A percentile compares a stretch with the other conserved stretches of the same genome.
Evolutionary conservation across 2,888 invertebrate genomes (phyloP).

Genomic region (Linnaemya vulpina): DNA sequence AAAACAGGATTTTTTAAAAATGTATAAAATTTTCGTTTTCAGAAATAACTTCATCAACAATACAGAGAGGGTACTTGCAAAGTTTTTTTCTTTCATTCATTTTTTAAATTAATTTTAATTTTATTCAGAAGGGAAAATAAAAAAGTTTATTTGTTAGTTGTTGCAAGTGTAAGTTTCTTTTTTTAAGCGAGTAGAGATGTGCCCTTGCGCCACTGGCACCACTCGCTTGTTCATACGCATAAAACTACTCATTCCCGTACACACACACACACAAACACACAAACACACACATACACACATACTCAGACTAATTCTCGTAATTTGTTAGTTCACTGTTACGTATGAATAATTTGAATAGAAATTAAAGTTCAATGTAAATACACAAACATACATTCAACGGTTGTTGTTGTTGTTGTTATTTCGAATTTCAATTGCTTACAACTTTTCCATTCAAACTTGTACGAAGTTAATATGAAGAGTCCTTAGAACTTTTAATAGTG

Average conservation of each 20-base stretch:
- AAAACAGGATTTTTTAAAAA: conserved; percentile 40
- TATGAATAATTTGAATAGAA: conserved; percentile 63
- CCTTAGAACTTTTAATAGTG: background rate
- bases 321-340: conserved; percentile 41
- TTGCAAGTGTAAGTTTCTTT: background rate
- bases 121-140: conserved; percentile 25
- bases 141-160: conserved; percentile 25
- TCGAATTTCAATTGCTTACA: background rate
- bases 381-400: conserved; percentile 2
- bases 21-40: conserved; percentile 33
- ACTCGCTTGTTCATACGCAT: conserved; percentile 2
- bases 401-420: conserved; percentile 10
- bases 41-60: conserved; percentile 50
- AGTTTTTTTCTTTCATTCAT: conserved; percentile 5
- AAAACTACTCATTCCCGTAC: background rate
- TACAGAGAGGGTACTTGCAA: conserved; percentile 27
- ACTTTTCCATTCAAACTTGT: conserved; percentile 6
- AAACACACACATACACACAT: background rate
- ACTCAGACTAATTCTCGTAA: background rate
- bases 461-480: conserved; percentile 20
- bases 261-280: background rate
- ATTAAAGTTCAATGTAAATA: conserved; percentile 67
- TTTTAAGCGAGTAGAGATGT: background rate
- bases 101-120: conserved; percentile 31
- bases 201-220: conserved; percentile 42